Percentiles rank a stretch among this genome's conserved stretches.
Conservation (phyloP, 2,888 invertebrate genomes). For the Polydrusus pterygomalis region DNA sequence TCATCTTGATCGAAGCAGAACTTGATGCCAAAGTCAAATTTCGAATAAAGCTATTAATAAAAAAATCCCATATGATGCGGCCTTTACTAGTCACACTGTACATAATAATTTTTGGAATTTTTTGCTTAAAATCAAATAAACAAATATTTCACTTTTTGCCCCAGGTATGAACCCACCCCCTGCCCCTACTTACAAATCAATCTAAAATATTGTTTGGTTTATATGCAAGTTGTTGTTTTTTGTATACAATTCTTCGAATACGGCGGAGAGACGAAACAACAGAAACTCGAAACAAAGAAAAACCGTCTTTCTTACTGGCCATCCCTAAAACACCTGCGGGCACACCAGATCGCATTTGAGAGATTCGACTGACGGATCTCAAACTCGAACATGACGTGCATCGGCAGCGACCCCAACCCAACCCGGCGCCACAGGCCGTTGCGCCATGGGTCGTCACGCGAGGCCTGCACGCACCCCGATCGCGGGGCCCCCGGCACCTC, state of each 20-base stretch:
- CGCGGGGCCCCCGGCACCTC: slow-evolving; percentile 47
- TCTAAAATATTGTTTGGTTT: no score
- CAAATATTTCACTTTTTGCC: no score
- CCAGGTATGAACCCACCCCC: no score
- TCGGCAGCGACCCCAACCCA: slow-evolving; percentile 53
- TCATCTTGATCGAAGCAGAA: no score
- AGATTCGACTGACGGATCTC: slow-evolving; percentile 43
- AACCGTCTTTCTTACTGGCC: slow-evolving; percentile 12
- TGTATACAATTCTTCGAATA: no score
- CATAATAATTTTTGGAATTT: no score
- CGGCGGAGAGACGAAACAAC: neutral
- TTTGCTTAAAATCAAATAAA: no score
- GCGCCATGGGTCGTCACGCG: slow-evolving; percentile 63
- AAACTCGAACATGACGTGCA: slow-evolving; percentile 45
- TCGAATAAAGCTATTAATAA: no score
- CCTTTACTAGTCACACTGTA: no score
- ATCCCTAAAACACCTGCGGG: slow-evolving; percentile 33
- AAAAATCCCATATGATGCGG: no score
- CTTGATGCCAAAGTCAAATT: no score
- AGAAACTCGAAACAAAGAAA: slow-evolving; percentile 11
- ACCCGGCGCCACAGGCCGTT: slow-evolving; percentile 64
- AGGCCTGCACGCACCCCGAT: slow-evolving; percentile 53
- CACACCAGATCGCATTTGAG: slow-evolving; percentile 24
- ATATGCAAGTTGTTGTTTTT: no score
- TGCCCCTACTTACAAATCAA: neutral